Base-by-base conservation (phyloP, 1,140 invertebrate genomes). In the Euwallacea similis region DNA sequence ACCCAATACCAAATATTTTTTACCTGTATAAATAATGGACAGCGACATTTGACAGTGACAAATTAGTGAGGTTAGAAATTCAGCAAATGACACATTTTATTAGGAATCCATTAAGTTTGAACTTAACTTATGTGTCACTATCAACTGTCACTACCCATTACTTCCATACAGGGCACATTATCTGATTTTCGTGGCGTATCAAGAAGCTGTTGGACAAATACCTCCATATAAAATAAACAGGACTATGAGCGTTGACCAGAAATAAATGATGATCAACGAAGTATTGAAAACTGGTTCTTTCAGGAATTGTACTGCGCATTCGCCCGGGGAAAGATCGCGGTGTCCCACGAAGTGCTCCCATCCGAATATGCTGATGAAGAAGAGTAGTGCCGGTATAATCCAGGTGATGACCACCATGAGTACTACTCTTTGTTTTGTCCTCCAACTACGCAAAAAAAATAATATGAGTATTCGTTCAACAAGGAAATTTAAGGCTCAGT, bases 331-430 rank as follows among this genome's bases (percentile, higher is more conserved):
- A 15, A 98, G 84, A 77, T 97, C 94, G 66, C 96, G 84, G 77
- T 92, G 93, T 2, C 97, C 97, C 43, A 96, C 91, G 78, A 98
- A 98, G 80, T 97, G 94, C 81, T 98, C 97, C 97, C 98, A 99
- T 42, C 97, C 98, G 79, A 99, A 98, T 73, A 99, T 99, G 65
- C 95, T 96, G 64, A 96, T 96, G 81, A 99, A 99, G 82, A 99
- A 99, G 4, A 99, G 84, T 11, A 98, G 83, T 0, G 95, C 93
- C 6, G 98, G 98, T 68, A 99, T 93, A 43, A 99, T 94, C 98
- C 98, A 99, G 0, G 97, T 99, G 10, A 99, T 96, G 3, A 93
- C 89, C 0, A 98, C 91, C 88, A 98, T 97, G 86, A 91, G 95
- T 46, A 96, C 90, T 0, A 97, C 93, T 75, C 93, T 88, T 71